Percentiles rank a stretch among this genome's conserved stretches.
phyloP scores from a whole-genome alignment of 2,888 invertebrate species.

The Netelia melanura region DNA sequence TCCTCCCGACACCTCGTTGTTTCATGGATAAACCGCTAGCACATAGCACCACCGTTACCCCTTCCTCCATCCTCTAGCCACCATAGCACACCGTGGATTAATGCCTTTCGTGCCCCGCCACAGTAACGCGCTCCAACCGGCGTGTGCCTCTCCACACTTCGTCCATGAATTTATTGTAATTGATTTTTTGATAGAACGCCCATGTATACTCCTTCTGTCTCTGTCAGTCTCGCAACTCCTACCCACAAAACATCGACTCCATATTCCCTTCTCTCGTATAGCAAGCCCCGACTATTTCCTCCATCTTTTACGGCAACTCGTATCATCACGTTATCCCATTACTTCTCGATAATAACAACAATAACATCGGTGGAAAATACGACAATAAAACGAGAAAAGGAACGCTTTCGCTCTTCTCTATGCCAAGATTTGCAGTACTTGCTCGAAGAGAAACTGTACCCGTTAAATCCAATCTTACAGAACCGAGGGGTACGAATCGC shows the following conservation, averaged over 20 bases:
- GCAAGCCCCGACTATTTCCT: slow-evolving; percentile 6
- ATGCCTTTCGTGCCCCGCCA: slow-evolving; percentile 78
- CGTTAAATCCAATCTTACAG: too few species aligned
- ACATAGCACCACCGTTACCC: slow-evolving; percentile 34
- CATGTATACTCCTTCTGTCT: slow-evolving; percentile 72
- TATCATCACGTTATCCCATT: slow-evolving; percentile 56
- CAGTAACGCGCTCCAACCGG: slow-evolving; percentile 74
- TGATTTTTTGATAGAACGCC: slow-evolving; percentile 78
- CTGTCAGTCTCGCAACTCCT: slow-evolving; percentile 69
- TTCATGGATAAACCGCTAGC: slow-evolving; percentile 31
- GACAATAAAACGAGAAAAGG: slow-evolving; percentile 40
- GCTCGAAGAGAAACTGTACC: background rate
- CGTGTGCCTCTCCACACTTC: slow-evolving; percentile 51
- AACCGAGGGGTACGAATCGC: too few species aligned
- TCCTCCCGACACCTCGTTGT: slow-evolving; percentile 34
- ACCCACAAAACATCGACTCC: background rate
- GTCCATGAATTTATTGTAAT: slow-evolving; percentile 80
- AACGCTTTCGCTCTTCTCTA: slow-evolving; percentile 22
- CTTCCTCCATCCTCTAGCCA: background rate
- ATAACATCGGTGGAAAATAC: slow-evolving; percentile 64
- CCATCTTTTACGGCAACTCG: slow-evolving; percentile 38
- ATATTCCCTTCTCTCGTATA: slow-evolving; percentile 20
- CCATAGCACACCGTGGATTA: slow-evolving; percentile 72
- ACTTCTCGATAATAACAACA: slow-evolving; percentile 70
- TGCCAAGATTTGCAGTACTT: background rate